These are phyloP conservation scores for Frankliniella intonsa DNA, from an alignment of 2,888 invertebrate genomes.

Conservation along the genomic window DNA sequence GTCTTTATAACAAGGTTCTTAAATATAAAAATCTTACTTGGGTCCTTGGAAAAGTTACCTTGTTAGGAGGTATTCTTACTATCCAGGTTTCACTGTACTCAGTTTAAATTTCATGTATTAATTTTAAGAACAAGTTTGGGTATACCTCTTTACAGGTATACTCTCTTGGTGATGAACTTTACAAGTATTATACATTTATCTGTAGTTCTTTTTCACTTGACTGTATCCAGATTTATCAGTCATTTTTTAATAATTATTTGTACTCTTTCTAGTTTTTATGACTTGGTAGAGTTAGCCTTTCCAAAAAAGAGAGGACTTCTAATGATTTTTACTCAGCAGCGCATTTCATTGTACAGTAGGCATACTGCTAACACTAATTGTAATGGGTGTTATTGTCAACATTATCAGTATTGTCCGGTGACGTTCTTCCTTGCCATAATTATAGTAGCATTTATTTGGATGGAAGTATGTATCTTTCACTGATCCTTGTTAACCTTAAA, in stretches of 20 bases:
- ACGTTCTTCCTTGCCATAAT: conserved; percentile 10
- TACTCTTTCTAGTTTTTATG: no score
- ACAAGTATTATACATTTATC: neutral
- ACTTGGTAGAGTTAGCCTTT: no score
- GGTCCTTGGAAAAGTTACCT: no score
- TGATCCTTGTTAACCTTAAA: neutral
- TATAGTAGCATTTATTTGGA: neutral
- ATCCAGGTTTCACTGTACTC: no score
- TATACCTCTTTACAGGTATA: no score
- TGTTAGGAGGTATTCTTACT: no score
- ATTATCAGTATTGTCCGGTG: neutral
- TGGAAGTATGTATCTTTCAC: neutral
- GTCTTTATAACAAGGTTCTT: no score
- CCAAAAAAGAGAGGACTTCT: no score
- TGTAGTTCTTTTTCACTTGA: neutral
- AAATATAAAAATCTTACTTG: no score
- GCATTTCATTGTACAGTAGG: neutral
- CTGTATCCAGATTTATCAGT: neutral
- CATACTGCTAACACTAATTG: neutral
- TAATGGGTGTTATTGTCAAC: neutral
- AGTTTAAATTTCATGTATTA: no score
- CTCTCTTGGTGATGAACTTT: neutral
- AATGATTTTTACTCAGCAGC: neutral
- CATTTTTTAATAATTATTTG: neutral
- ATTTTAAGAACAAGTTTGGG: no score